Evolutionary conservation across 1,140 invertebrate species (phyloP), one percentile per base, ranked within the genome.

Genomic region (Temnothorax longispinosus): DNA sequence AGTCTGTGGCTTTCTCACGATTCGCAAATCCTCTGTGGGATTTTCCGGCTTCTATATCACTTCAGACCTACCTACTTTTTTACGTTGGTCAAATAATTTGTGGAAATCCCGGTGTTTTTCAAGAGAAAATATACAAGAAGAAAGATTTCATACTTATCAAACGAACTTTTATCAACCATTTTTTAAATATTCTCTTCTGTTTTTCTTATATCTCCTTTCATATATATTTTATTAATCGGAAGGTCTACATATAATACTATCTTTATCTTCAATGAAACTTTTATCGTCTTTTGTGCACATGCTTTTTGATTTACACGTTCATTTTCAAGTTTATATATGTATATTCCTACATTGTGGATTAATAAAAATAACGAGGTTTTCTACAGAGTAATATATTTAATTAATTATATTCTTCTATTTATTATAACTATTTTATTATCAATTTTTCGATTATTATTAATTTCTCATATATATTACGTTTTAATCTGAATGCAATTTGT

Each of bases 11-110:
- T 74, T 72, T 84, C 18, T 18, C 21, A n/a, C 41, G 44, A 35
- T 84, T 72, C 44, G 13, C 41, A 56, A 74, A 84, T 75, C 32
- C 69, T 84, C 69, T 21, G 18, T 84, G 69, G 62, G 32, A 84
- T 60, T 74, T 74, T 74, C 41, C 54, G 64, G 13, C 58, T 74
- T 74, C 41, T 38, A 50, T 44, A 47, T 74, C 41, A 32, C 11
- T 84, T 52, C 18, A 82, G 58, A 74, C 54, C 54, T 74, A 54
- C 15, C 41, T 50, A 75, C 71, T 84, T 84, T 84, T 11, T 58
- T n/a, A 44, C 27, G 18, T 60, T 47, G 15, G 15, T 47, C 38
- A 72, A 72, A 74, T 82, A 56, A 54, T 41, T 50, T 47, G n/a
- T 38, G 21, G 13, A 84, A 50, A 50, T 60, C 4, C 18, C 32